Evolutionary conservation across 2,797 vertebrate species (phyloP), one percentile per base, ranked within the genome.

Genomic region (Tragopan temminckii): DNA sequence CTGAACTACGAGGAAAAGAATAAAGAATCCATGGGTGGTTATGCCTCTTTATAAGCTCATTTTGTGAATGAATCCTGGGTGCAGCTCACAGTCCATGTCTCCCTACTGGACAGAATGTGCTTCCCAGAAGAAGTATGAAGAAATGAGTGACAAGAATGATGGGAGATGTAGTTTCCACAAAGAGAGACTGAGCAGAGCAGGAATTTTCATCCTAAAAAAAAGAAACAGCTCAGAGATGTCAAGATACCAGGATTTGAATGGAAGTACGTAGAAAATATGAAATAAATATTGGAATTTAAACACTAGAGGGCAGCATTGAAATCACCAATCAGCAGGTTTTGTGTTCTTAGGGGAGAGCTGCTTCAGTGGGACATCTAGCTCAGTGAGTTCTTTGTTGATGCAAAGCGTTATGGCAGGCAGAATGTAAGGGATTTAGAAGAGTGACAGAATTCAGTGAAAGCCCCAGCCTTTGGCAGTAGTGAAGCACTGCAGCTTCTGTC

Each of bases 331-430:
- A 21, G 4, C 23, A 46, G 20, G 76, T 25, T 10, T 24, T 6
- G 3, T 25, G 31, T 2, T 29, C 15, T 42, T 40, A 8, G 11
- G 5, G 7, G 15, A 38, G 63, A 69, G 4, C 35, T 58, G 67
- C 52, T 70, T 38, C 35, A 55, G 18, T 0, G 0, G 38, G 43
- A 27, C 8, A 19, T 8, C 31, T 21, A 4, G 14, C 38, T 79
- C 27, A n/a, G 15, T 21, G 27, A 58, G 19, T 9, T 52, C 58
- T 79, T 79, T 61, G 12, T 68, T 82, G 16, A 33, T n/a, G 24
- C 63, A 11, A 66, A 45, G 9, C 48, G 21, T 40, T 71, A 21
- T 36, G 3, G 6, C 15, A 52, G 40, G 17, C 50, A 14, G 5
- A 50, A 14, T 57, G 69, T 31, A 68, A 71, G 31, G 12, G 7